Conservation (phyloP, 2,797 vertebrate species). For the Onychomys torridus region DNA sequence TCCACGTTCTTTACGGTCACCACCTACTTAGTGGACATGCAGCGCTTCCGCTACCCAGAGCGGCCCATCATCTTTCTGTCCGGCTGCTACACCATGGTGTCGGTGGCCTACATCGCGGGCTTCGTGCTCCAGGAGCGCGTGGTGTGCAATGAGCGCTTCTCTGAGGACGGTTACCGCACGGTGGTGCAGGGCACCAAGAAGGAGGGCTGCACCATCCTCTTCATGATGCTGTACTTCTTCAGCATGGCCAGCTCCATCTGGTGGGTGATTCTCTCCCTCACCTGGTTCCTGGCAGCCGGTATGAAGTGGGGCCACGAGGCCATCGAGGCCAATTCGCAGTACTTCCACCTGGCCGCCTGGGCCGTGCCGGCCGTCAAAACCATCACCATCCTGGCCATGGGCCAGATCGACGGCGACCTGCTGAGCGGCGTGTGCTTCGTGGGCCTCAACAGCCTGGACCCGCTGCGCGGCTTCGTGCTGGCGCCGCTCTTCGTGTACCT, state of each 20-base stretch:
- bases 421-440: conserved; percentile 98
- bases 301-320: conserved; percentile 99
- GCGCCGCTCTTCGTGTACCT: conserved; percentile 98
- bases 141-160: conserved; percentile 95
- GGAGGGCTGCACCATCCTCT: conserved; percentile 98
- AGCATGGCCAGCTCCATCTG: conserved; percentile 99
- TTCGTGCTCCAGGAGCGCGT: conserved; percentile 95
- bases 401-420: conserved; percentile 96
- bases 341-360: conserved; percentile 98
- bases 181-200: conserved; percentile 98
- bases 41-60: conserved; percentile 97
- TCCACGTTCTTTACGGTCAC: conserved; percentile 97
- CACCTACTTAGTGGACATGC: conserved; percentile 98
- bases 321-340: conserved; percentile 98
- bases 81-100: conserved; percentile 98
- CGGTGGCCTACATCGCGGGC: conserved; percentile 95
- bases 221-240: conserved; percentile 99
- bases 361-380: conserved; percentile 97
- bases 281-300: conserved; percentile 97
- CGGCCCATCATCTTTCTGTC: conserved; percentile 98
- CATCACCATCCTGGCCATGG: conserved; percentile 97
- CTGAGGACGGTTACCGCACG: conserved; percentile 93
- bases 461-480: conserved; percentile 95
- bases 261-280: conserved; percentile 99
- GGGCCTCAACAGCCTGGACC: conserved; percentile 95